Conservation (phyloP, 2,888 invertebrate genomes). For the Asteroscopus sphinx region DNA sequence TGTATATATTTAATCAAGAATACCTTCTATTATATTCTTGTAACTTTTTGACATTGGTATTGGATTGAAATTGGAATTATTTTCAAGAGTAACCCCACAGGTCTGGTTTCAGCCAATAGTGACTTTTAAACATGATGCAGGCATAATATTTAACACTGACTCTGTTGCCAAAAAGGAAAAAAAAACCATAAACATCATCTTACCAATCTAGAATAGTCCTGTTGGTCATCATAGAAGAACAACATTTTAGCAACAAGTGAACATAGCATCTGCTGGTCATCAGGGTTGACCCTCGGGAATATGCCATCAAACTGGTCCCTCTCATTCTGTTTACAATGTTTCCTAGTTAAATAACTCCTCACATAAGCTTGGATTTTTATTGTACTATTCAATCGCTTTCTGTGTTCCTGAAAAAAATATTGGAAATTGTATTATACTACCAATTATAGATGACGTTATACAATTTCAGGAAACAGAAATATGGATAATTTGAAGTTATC, state of each 20-base stretch:
- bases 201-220: constrained; percentile 90
- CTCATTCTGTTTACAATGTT: constrained; percentile 91
- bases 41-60: too few species aligned
- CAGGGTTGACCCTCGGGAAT: constrained; percentile 82
- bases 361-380: constrained; percentile 95
- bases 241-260: constrained; percentile 92
- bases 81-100: too few species aligned
- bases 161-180: neutral
- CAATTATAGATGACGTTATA: too few species aligned
- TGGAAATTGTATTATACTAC: neutral
- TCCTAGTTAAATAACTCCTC: constrained; percentile 93
- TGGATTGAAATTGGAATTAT: too few species aligned
- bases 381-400: constrained; percentile 93
- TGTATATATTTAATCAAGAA: too few species aligned
- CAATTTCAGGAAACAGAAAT: neutral
- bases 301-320: constrained; percentile 92
- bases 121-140: too few species aligned
- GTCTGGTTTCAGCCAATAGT: too few species aligned
- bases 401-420: constrained; percentile 89
- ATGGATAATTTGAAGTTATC: neutral
- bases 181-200: constrained; percentile 56
- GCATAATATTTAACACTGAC: too few species aligned
- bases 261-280: constrained; percentile 85
- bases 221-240: constrained; percentile 93
- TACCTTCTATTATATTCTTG: too few species aligned